Percentiles rank a stretch among this genome's conserved stretches.
Evolutionary conservation across 2,888 invertebrate species (phyloP).

Genomic region (Eulithis prunata): DNA sequence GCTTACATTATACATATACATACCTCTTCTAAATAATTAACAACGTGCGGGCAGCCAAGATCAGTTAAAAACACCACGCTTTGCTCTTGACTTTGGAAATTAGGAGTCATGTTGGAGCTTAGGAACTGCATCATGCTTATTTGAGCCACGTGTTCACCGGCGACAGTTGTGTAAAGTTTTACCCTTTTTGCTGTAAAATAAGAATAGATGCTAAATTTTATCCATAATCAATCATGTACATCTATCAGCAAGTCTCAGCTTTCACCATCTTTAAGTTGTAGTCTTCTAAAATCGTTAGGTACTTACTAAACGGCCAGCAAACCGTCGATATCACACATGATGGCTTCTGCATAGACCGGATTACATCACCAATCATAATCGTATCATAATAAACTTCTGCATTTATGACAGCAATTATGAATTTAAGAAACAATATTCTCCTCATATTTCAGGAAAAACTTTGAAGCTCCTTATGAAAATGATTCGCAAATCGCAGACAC

Average conservation of each 20-base stretch:
- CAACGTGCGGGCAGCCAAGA: slow-evolving; percentile 58
- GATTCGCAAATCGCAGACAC: slow-evolving; percentile 17
- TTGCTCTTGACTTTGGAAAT: slow-evolving; percentile 54
- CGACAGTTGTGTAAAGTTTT: slow-evolving; percentile 53
- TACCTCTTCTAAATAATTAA: slow-evolving; percentile 55
- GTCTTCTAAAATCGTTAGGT: no score
- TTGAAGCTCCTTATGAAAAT: slow-evolving; percentile 19
- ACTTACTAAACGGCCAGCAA: slow-evolving; percentile 65
- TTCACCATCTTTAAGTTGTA: no score
- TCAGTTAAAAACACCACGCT: slow-evolving; percentile 64
- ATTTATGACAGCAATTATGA: slow-evolving; percentile 35
- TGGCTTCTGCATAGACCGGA: slow-evolving; percentile 57
- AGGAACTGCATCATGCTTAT: slow-evolving; percentile 55
- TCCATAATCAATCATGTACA: neutral
- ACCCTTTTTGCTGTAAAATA: slow-evolving; percentile 58
- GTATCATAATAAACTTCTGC: slow-evolving; percentile 48
- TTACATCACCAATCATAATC: slow-evolving; percentile 58
- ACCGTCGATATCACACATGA: slow-evolving; percentile 59
- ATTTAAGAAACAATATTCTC: slow-evolving; percentile 34
- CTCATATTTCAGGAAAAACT: slow-evolving; percentile 33
- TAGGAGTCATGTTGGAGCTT: slow-evolving; percentile 44
- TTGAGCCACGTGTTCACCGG: slow-evolving; percentile 46
- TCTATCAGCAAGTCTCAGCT: neutral
- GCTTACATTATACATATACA: no score
- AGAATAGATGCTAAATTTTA: neutral